phyloP scores from a whole-genome alignment of 2,797 vertebrate genomes.

The Amphiprion clarkii region DNA sequence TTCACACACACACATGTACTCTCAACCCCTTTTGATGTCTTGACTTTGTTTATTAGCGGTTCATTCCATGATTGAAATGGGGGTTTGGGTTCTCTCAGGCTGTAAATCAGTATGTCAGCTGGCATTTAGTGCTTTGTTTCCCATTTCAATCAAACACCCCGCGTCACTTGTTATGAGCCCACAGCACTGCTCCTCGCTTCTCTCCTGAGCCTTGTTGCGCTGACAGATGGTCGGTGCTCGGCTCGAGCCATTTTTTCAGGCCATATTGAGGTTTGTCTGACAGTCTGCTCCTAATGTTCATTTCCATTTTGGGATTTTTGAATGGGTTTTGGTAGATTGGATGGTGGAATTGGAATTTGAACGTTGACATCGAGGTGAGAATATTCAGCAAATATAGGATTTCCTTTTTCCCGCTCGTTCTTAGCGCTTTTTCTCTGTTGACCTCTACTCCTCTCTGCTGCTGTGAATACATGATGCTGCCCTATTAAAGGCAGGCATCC shows the following conservation, averaged over 20 bases:
- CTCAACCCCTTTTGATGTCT: slow-evolving; percentile 71
- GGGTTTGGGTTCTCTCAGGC: slow-evolving; percentile 78
- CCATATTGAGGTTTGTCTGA: slow-evolving; percentile 48
- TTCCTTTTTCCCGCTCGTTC: slow-evolving; percentile 1
- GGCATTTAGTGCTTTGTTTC: slow-evolving; percentile 88
- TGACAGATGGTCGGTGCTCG: slow-evolving; percentile 80
- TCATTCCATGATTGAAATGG: slow-evolving; percentile 88
- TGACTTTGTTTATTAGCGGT: slow-evolving; percentile 85
- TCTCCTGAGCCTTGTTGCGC: slow-evolving; percentile 74
- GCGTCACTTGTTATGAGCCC: slow-evolving; percentile 80
- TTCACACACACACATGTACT: slow-evolving; percentile 22
- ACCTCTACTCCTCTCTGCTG: slow-evolving; percentile 43
- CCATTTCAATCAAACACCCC: slow-evolving; percentile 88
- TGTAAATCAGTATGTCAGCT: slow-evolving; percentile 85
- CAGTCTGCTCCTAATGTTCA: slow-evolving; percentile 55
- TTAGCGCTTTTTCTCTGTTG: slow-evolving; percentile 9
- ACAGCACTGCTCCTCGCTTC: slow-evolving; percentile 65
- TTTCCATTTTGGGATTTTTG: slow-evolving; percentile 65
- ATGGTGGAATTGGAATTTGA: slow-evolving; percentile 52
- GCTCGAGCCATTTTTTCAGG: slow-evolving; percentile 74
- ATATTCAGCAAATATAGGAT: slow-evolving; percentile 20
- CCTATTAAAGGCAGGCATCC: slow-evolving; percentile 60
- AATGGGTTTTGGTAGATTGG: slow-evolving; percentile 59
- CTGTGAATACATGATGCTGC: slow-evolving; percentile 36
- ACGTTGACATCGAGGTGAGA: slow-evolving; percentile 41